Base-by-base conservation (phyloP, 2,888 invertebrate species). In the Himalopsyche tibetana region DNA sequence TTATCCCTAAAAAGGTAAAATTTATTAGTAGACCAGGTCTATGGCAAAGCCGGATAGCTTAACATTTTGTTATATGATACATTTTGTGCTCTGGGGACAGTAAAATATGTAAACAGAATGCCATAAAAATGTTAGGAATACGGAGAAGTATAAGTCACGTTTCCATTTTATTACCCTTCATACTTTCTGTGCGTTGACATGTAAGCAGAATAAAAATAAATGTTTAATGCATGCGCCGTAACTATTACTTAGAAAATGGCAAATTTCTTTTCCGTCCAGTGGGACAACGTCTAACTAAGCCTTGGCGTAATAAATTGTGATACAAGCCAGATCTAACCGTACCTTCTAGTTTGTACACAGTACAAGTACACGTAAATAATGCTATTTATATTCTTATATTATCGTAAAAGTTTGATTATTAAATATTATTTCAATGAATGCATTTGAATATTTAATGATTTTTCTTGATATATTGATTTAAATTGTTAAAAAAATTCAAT, bases 91-190 rank as follows among this genome's bases (percentile, higher is more conserved):
- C 74, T 38, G 15, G 74, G 36, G 74, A 74, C 74, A 80, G 69
- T 82, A 82, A 85, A 85, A 85, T 85, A 85, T 85, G 85, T 85
- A 85, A 85, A 85, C 69, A 82, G 85, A 85, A 69, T 79, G 55
- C 69, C 51, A 82, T 85, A 85, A 85, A 85, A 74, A 82, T 74
- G 85, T 51, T 74, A 38, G 74, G 74, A 82, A 81, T 80, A 80
- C 80, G 63, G 63, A 82, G 82, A 82, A 56, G 56, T 74, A 85
- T 82, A 82, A 82, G 85, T 85, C 85, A 85, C 85, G 85, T 85
- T 55, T 69, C 45, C 74, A 36, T 85, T 85, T 85, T 85, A 85
- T 85, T 82, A 82, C 85, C 81, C 82, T 82, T 85, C 85, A 85
- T 85, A 85, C 82, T 84, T 84, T 81, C 80, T 80, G 80, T 42